phyloP scores from a whole-genome alignment of 1,140 invertebrate genomes.

The Glossosoma conforme region DNA sequence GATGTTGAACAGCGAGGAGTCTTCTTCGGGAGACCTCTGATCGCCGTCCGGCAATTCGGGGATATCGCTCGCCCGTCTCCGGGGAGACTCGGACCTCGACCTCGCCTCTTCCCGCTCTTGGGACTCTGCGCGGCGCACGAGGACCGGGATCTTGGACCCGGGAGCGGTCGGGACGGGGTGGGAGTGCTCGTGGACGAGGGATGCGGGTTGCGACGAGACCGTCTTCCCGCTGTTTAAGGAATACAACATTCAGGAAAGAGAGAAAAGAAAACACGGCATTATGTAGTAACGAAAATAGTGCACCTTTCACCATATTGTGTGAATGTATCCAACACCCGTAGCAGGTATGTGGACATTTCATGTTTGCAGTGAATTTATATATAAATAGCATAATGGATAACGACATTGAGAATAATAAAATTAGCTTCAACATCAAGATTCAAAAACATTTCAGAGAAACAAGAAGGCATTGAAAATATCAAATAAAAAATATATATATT shows the following conservation, averaged over 20 bases:
- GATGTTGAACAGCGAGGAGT: slow-evolving; percentile 51
- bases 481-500: no score
- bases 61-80: slow-evolving; percentile 41
- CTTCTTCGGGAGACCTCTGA: slow-evolving; percentile 50
- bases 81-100: slow-evolving; percentile 40
- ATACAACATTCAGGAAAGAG: not conserved
- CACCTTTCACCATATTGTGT: no score
- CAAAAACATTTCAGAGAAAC: no score
- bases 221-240: slow-evolving; percentile 2
- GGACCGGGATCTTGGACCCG: slow-evolving; percentile 43
- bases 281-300: no score
- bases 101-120: slow-evolving; percentile 39
- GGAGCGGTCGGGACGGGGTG: slow-evolving; percentile 39
- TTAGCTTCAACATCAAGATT: no score
- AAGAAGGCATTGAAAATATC: no score
- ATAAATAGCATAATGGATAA: no score
- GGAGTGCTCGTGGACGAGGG: slow-evolving; percentile 44
- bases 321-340: no score
- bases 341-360: no score
- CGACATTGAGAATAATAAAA: no score
- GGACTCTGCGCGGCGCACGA: slow-evolving; percentile 40
- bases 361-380: no score
- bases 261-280: slow-evolving; percentile 5
- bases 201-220: slow-evolving; percentile 44
- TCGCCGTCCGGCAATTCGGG: slow-evolving; percentile 43